These are phyloP conservation scores for Erythrolamprus reginae DNA, from an alignment of 2,113 vertebrate species.

Conservation along the genomic window DNA sequence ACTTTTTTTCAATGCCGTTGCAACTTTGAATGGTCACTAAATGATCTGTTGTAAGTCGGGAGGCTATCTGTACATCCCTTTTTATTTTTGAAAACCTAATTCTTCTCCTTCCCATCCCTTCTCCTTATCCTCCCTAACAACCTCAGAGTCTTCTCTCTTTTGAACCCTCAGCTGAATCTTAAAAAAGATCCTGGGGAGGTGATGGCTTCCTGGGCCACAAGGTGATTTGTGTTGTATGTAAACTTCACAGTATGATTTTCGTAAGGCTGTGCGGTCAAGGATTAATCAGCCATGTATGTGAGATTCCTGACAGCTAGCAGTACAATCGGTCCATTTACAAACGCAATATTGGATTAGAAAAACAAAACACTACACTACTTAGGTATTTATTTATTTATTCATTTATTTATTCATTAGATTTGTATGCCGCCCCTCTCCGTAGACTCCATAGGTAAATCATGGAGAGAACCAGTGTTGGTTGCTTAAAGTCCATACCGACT, in stretches of 20 bases:
- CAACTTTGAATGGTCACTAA: not conserved
- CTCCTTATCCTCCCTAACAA: not conserved
- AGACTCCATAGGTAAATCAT: no score
- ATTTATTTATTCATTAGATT: no score
- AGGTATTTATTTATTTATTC: no score
- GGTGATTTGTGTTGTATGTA: not conserved
- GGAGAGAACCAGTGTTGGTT: not conserved
- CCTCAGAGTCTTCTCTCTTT: not conserved
- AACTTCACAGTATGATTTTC: not conserved
- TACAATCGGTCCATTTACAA: not conserved
- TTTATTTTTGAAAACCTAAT: not conserved
- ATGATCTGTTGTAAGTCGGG: not conserved
- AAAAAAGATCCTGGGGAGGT: not conserved
- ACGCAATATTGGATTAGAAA: not conserved
- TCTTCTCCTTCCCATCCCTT: not conserved
- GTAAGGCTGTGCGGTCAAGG: not conserved
- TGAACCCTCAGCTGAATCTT: not conserved
- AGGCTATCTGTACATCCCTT: not conserved
- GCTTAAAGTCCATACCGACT: not conserved
- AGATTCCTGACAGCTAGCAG: not conserved
- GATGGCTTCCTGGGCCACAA: not conserved
- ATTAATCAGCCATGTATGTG: not conserved
- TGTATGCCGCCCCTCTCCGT: no score
- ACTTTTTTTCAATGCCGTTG: not conserved
- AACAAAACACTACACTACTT: not conserved